phyloP scores from a whole-genome alignment of 2,797 vertebrate genomes.

The Sebastes umbrosus region DNA sequence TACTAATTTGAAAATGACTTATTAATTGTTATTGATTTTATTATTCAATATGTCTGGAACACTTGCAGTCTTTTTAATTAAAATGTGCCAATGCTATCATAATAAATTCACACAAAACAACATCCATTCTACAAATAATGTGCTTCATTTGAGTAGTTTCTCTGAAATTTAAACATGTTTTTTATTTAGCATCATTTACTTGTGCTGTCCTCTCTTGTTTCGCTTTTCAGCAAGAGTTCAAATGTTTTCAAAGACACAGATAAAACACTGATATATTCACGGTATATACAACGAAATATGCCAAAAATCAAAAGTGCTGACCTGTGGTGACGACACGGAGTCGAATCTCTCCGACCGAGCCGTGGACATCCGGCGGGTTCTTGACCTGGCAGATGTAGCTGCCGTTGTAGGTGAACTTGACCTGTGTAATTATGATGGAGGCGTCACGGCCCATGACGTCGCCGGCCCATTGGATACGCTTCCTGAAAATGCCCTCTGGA shows the following conservation, averaged over 20 bases:
- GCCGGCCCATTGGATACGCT: conserved; percentile 86
- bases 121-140: background rate
- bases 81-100: background rate
- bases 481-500: conserved; percentile 81
- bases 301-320: conserved; percentile 29
- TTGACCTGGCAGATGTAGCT: conserved; percentile 93
- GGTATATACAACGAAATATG: background rate
- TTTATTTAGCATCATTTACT: background rate
- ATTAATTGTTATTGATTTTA: background rate
- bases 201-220: background rate
- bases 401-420: conserved; percentile 90
- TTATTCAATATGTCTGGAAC: background rate
- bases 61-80: background rate
- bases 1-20: background rate
- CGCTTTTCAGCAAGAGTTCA: background rate
- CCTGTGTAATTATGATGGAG: conserved; percentile 86
- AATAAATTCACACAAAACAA: background rate
- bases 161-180: background rate
- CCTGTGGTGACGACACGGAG: conserved; percentile 87
- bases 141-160: background rate
- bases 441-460: conserved; percentile 85
- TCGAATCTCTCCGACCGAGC: conserved; percentile 83
- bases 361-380: conserved; percentile 89
- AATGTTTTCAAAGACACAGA: background rate
- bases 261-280: background rate